phyloP scores from a whole-genome alignment of 2,113 vertebrate genomes.

The Bos javanicus region DNA sequence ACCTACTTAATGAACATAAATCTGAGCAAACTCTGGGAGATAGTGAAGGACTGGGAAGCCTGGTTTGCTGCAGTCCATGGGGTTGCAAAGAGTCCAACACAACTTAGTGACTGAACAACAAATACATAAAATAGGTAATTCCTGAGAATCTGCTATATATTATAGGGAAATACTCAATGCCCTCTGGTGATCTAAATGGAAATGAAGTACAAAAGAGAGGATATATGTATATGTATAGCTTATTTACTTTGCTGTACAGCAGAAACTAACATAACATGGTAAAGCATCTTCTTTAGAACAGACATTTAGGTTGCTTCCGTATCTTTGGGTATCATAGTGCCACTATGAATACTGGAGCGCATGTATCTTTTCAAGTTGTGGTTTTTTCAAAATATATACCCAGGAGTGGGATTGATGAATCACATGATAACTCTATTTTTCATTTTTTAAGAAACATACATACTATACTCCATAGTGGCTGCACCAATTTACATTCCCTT shows the following conservation, averaged over 20 bases:
- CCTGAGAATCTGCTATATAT: neutral
- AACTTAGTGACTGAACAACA: neutral
- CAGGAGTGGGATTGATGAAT: neutral
- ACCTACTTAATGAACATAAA: neutral
- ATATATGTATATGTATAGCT: neutral
- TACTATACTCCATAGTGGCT: neutral
- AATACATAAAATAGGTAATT: neutral
- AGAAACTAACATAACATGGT: neutral
- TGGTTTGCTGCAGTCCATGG: neutral
- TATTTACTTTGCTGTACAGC: neutral
- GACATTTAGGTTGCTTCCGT: neutral
- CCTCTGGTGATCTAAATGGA: neutral
- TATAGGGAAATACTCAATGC: neutral
- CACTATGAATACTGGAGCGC: neutral
- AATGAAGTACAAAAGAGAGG: neutral
- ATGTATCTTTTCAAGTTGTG: neutral
- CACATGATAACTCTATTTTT: neutral
- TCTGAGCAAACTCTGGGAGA: neutral
- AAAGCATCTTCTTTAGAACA: neutral
- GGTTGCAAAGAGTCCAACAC: neutral
- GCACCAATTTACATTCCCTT: neutral
- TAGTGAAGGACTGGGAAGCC: neutral
- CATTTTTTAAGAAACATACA: neutral
- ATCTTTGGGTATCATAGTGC: neutral
- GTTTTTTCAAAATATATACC: neutral